These are phyloP conservation scores for Luperina nickerlii DNA, from an alignment of 2,888 invertebrate genomes.

Conservation along the genomic window DNA sequence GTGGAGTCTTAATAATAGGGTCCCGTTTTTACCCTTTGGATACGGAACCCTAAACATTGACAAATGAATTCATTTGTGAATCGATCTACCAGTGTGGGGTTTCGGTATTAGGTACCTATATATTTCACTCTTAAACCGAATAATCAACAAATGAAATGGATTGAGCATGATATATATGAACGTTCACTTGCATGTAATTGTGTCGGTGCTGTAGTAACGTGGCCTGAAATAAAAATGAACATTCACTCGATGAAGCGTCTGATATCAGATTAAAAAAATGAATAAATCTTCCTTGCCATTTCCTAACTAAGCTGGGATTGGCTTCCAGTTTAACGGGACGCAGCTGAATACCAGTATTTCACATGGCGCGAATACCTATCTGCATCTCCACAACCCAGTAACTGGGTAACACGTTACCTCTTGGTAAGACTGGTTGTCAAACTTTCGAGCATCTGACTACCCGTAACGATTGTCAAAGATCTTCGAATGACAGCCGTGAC, in stretches of 20 bases:
- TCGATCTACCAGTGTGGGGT: neutral
- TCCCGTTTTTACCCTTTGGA: too few relatives aligned
- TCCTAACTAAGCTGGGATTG: too few relatives aligned
- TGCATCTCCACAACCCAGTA: neutral
- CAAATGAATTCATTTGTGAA: neutral
- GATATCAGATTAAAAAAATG: neutral
- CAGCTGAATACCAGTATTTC: neutral
- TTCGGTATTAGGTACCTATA: neutral
- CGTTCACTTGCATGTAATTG: neutral
- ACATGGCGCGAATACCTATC: neutral
- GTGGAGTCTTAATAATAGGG: too few relatives aligned
- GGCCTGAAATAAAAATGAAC: neutral
- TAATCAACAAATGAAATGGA: neutral
- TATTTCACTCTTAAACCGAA: neutral
- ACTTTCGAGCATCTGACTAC: neutral
- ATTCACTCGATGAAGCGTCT: neutral
- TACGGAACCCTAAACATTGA: too few relatives aligned
- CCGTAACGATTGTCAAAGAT: neutral
- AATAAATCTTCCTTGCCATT: too few relatives aligned
- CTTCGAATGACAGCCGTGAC: neutral
- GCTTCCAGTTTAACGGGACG: neutral
- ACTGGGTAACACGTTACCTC: too few relatives aligned
- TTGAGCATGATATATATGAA: neutral
- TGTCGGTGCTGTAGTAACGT: neutral
- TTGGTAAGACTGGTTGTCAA: too few relatives aligned